These are phyloP conservation scores for Polylopha cassiicola DNA, from an alignment of 2,888 invertebrate genomes.

Conservation along the genomic window DNA sequence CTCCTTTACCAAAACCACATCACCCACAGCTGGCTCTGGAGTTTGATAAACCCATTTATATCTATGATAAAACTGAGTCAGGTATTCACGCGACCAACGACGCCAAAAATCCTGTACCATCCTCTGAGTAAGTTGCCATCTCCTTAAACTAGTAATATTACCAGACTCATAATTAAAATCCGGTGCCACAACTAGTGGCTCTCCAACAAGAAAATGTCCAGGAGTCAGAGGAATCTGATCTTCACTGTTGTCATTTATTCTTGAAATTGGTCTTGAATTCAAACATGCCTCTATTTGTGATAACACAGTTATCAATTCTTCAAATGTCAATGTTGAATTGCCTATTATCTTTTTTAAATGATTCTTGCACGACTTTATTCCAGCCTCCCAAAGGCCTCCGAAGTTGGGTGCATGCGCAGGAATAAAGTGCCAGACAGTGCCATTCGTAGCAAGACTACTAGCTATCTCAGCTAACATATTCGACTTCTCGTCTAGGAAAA, in stretches of 20 bases:
- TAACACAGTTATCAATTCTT: constrained; percentile 21
- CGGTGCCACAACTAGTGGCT: constrained; percentile 17
- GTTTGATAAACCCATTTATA: constrained; percentile 11
- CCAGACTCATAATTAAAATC: constrained; percentile 13
- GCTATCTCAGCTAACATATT: not conserved
- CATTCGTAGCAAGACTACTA: not conserved
- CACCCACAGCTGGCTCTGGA: not conserved
- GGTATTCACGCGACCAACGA: constrained; percentile 18
- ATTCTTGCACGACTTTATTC: not conserved
- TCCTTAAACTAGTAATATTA: constrained; percentile 10
- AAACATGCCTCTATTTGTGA: constrained; percentile 24
- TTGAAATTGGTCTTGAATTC: constrained; percentile 20
- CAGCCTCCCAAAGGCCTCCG: too few species aligned
- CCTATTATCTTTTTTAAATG: constrained; percentile 15
- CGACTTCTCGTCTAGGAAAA: not conserved
- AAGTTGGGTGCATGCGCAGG: not conserved
- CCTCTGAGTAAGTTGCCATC: constrained; percentile 22
- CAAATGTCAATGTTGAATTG: constrained; percentile 17
- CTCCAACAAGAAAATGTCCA: constrained; percentile 26
- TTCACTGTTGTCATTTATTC: constrained; percentile 3
- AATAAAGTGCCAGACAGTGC: constrained; percentile 3
- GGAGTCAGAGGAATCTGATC: constrained; percentile 22
- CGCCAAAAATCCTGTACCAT: constrained; percentile 23
- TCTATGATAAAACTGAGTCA: constrained; percentile 11
- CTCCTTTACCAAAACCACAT: too few species aligned